phyloP scores from a whole-genome alignment of 2,113 vertebrate species.

The Anas platyrhynchos region DNA sequence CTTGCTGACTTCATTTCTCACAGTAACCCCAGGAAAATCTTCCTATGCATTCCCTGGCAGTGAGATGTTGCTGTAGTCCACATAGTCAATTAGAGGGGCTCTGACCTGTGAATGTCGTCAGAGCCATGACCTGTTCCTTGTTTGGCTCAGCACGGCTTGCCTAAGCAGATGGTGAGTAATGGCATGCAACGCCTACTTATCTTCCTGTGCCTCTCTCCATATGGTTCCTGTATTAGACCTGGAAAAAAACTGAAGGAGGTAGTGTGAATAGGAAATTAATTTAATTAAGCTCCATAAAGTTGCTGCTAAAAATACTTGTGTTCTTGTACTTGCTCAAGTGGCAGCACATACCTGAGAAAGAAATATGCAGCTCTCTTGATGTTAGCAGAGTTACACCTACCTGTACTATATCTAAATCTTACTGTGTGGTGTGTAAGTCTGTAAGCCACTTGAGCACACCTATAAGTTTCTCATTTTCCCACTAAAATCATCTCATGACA shows the following conservation, averaged over 20 bases:
- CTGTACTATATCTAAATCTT: neutral
- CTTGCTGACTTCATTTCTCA: neutral
- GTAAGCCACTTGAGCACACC: neutral
- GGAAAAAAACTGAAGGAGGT: neutral
- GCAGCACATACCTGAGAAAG: neutral
- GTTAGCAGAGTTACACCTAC: neutral
- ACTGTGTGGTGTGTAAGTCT: neutral
- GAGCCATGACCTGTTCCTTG: neutral
- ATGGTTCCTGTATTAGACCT: constrained; percentile 20
- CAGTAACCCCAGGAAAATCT: neutral
- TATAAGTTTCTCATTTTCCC: neutral
- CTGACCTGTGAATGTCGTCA: neutral
- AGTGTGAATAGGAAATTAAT: neutral
- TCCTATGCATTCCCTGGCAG: neutral
- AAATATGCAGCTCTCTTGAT: neutral
- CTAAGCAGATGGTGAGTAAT: constrained; percentile 44
- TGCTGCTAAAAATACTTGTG: neutral
- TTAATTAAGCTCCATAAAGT: neutral
- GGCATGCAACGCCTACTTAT: neutral
- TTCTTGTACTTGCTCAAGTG: neutral
- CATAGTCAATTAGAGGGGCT: neutral
- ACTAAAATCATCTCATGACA: neutral
- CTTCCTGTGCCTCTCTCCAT: neutral
- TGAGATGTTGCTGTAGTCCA: neutral
- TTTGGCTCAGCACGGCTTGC: neutral